phyloP scores from a whole-genome alignment of 2,797 vertebrate species.

The Falco columbarius region DNA sequence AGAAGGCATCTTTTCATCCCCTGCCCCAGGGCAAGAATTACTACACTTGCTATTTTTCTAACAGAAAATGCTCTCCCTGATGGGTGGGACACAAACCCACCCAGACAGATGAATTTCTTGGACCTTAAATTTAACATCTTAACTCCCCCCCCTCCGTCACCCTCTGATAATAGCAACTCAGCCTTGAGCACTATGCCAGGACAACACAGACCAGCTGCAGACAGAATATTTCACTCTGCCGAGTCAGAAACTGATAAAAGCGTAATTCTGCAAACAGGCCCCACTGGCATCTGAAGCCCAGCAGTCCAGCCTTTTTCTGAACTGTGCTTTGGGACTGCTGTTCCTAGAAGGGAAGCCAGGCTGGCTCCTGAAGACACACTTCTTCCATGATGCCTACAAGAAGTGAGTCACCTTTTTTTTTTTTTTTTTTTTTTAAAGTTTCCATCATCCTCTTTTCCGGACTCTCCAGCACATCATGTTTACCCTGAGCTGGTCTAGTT shows the following conservation, averaged over 20 bases:
- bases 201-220: not conserved
- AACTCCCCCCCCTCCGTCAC: not conserved
- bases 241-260: not conserved
- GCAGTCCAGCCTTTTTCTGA: not conserved
- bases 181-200: not conserved
- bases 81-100: slow-evolving; percentile 23
- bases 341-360: not conserved
- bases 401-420: slow-evolving; percentile 37
- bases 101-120: not conserved
- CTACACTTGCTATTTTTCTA: slow-evolving; percentile 6
- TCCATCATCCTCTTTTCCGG: not conserved
- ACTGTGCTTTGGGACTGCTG: not conserved
- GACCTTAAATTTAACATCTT: not conserved
- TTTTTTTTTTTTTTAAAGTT: not conserved
- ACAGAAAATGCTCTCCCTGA: not conserved
- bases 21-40: not conserved
- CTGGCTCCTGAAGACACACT: not conserved
- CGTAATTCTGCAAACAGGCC: not conserved
- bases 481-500: not conserved
- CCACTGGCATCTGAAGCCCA: not conserved
- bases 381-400: slow-evolving; percentile 38
- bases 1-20: not conserved
- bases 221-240: fast-evolving
- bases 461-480: not conserved
- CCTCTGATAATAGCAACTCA: not conserved